Base-by-base conservation (phyloP, 2,797 vertebrate genomes). In the Sciurus vulgaris region DNA sequence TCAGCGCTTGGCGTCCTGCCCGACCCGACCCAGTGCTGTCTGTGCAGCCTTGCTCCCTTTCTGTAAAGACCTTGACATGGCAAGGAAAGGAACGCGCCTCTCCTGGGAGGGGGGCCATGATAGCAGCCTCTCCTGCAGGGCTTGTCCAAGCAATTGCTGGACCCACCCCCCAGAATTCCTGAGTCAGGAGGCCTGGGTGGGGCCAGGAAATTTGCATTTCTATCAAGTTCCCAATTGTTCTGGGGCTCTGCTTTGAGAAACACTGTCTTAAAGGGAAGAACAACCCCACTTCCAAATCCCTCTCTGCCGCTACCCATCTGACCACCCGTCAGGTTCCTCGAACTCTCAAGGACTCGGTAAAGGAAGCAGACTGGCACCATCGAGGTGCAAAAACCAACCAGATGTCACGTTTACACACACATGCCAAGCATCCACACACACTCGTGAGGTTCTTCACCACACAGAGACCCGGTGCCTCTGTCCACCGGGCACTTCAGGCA, bases 101-200 rank as follows among this genome's bases (percentile, higher is more conserved):
- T 87, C 18, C 83, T 89, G 5, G 3, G 22, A 61, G 24, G 59
- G 59, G 8, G 26, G 24, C 7, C 1, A 61, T 79, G 33, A 33
- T 54, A 15, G 7, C 44, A 7, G 2, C 24, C 22, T 65, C 17
- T 78, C 77, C 61, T 35, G 15, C 69, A 56, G 38, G 38, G 30
- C 89, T 81, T 83, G 33, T 61, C 74, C 51, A 73, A 65, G 72
- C 65, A 83, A 89, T 72, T 3, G 4, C 59, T 73, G 17, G 85
- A 85, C 54, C 73, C 8, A 35, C 38, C 69, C 47, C 47, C 5
- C 44, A 61, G 72, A 28, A 56, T 73, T 84, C 61, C 61, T 88
- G 89, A 95, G 70, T 82, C 84, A 63, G 41, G 51, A 85, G 63
- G 14, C 82, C 94, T 92, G 72, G 51, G 51, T 67, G 47, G 59